phyloP scores from a whole-genome alignment of 2,888 invertebrate genomes.

The Sinodicranocentrus sp. region DNA sequence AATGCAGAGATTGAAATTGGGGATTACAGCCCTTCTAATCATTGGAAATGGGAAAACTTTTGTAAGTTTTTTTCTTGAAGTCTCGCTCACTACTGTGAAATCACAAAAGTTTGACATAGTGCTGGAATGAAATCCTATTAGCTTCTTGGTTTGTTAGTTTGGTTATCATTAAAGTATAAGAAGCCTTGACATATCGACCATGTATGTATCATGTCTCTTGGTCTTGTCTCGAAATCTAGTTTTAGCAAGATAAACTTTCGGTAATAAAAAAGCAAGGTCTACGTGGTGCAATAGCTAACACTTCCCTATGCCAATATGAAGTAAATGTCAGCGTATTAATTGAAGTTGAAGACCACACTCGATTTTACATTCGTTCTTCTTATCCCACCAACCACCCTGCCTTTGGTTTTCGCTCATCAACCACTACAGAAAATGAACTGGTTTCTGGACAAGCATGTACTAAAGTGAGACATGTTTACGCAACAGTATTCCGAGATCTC shows the following conservation, averaged over 20 bases:
- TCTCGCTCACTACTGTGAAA: not conserved
- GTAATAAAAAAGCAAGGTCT: not conserved
- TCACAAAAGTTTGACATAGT: not conserved
- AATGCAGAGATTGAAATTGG: slow-evolving; percentile 3
- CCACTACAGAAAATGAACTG: too few species aligned
- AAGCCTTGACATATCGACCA: not conserved
- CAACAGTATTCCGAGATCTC: too few species aligned
- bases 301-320: slow-evolving; percentile 1
- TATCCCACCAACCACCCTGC: too few species aligned
- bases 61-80: not conserved
- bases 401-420: not conserved
- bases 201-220: not conserved
- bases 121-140: not conserved
- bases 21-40: slow-evolving; percentile 5
- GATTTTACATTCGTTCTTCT: not conserved
- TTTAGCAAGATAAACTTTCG: not conserved
- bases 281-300: not conserved
- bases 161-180: slow-evolving; percentile 1
- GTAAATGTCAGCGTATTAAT: not conserved
- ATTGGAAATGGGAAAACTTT: not conserved
- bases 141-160: not conserved
- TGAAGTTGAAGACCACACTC: not conserved
- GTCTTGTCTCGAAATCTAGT: slow-evolving; percentile 5
- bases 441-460: too few species aligned
- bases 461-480: too few species aligned